These are phyloP conservation scores for Austrolebias charrua DNA, from an alignment of 2,797 vertebrate genomes.

Conservation along the genomic window DNA sequence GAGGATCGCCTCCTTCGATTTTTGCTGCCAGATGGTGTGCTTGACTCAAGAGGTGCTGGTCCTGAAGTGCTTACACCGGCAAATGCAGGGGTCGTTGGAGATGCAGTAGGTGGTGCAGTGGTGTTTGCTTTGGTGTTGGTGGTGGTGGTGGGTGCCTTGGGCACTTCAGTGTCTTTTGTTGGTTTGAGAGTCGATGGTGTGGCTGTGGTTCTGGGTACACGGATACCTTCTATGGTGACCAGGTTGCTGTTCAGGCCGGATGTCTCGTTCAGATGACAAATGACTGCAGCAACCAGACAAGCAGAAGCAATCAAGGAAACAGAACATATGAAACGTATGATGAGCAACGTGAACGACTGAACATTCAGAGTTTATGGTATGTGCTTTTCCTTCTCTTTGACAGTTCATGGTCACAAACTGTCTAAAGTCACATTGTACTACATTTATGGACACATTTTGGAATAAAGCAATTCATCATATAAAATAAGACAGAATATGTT, in stretches of 20 bases:
- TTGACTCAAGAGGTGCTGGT: neutral
- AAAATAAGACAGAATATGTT: too few relatives aligned
- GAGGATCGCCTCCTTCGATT: neutral
- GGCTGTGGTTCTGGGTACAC: neutral
- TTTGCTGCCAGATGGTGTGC: fast-evolving
- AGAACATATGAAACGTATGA: neutral
- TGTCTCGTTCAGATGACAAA: constrained; percentile 4
- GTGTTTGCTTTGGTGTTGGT: too few relatives aligned
- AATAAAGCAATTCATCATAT: too few relatives aligned
- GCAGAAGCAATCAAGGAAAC: constrained; percentile 1
- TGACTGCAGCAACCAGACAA: constrained; percentile 27
- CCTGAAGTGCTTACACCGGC: too few relatives aligned
- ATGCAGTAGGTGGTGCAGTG: too few relatives aligned
- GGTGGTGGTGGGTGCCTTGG: neutral
- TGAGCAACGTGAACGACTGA: neutral
- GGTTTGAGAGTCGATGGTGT: neutral
- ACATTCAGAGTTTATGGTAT: neutral
- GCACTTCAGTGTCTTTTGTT: neutral
- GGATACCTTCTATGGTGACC: neutral
- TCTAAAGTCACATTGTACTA: neutral
- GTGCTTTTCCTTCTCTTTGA: neutral
- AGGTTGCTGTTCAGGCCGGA: constrained; percentile 6
- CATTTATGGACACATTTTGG: neutral
- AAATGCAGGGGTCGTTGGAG: too few relatives aligned
- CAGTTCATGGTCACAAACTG: neutral